Percentiles rank a stretch among this genome's conserved stretches.
Evolutionary conservation across 2,113 vertebrate species (phyloP).

Genomic region (Alectura lathami): DNA sequence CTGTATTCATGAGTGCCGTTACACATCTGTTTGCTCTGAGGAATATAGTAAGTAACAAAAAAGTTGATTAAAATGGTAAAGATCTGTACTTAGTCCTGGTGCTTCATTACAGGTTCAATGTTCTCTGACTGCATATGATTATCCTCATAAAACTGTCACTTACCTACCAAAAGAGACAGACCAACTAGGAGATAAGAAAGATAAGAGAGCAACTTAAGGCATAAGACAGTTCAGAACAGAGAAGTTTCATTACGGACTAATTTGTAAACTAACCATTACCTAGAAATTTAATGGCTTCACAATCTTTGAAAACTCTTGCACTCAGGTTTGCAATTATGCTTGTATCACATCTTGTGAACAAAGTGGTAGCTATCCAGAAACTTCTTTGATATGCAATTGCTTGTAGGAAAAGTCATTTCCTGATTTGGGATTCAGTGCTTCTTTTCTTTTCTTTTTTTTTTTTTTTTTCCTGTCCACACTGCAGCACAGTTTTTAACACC

Average conservation of each 20-base stretch:
- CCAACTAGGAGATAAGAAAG: neutral
- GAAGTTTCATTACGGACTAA: neutral
- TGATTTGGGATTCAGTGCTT: neutral
- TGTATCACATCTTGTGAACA: neutral
- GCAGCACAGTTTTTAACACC: neutral
- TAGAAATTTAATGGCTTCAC: neutral
- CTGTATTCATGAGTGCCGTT: neutral
- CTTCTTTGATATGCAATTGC: neutral
- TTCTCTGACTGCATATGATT: neutral
- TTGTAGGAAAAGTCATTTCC: neutral
- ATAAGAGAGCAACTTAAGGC: neutral
- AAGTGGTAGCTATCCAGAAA: neutral
- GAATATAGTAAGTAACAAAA: neutral
- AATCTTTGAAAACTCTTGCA: neutral
- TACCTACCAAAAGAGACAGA: fast-evolving
- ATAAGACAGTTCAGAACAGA: neutral
- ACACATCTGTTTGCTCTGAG: neutral
- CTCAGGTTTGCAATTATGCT: neutral
- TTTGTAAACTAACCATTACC: neutral
- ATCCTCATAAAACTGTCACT: neutral
- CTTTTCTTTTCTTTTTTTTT: too few species aligned
- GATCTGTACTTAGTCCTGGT: neutral
- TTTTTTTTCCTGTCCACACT: neutral
- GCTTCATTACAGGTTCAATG: neutral
- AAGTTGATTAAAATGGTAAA: neutral